phyloP scores from a whole-genome alignment of 2,113 vertebrate species.

The Ameiurus melas region DNA sequence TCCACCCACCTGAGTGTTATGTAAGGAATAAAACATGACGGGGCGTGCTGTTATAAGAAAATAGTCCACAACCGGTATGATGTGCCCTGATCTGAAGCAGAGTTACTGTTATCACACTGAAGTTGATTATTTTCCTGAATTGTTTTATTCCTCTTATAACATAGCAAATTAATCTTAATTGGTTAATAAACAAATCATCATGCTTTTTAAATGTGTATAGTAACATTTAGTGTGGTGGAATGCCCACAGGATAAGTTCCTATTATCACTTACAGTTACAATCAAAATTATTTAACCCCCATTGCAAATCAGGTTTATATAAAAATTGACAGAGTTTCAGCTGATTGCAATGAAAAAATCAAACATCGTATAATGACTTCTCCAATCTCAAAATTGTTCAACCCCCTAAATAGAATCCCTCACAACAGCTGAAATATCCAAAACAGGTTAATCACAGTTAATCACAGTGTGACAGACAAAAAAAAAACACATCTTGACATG shows the following conservation, averaged over 20 bases:
- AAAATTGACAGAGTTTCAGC: no score
- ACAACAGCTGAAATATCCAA: no score
- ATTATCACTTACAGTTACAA: background rate
- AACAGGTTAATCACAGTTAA: no score
- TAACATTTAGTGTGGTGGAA: background rate
- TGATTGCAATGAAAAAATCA: no score
- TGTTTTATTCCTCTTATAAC: background rate
- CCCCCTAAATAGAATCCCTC: no score
- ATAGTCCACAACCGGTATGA: background rate
- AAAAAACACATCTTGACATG: background rate
- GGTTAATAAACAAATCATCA: background rate
- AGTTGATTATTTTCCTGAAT: background rate
- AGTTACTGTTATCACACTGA: background rate
- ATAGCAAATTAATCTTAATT: background rate
- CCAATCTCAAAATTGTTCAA: no score
- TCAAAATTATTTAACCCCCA: no score
- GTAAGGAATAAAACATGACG: background rate
- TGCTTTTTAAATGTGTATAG: background rate
- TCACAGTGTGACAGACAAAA: no score
- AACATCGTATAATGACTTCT: no score
- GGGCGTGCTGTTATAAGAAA: constrained; percentile 1
- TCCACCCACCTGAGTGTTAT: constrained; percentile 13
- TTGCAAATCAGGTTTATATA: no score
- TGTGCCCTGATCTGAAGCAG: background rate
- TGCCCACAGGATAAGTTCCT: background rate